Evolutionary conservation across 2,797 vertebrate species (phyloP), one percentile per base, ranked within the genome.

Genomic region (Hephaestus fuliginosus): DNA sequence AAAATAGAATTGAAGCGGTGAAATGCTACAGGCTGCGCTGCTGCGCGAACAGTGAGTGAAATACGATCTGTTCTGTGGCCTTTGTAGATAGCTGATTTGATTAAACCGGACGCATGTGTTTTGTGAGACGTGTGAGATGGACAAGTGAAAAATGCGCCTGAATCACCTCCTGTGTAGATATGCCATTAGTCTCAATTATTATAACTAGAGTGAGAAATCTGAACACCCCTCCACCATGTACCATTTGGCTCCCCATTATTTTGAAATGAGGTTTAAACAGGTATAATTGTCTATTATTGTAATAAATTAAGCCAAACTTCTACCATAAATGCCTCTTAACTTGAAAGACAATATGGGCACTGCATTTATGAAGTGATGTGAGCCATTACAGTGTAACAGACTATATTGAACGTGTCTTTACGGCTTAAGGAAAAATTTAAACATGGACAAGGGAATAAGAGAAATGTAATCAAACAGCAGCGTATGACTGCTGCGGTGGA

Each of bases 291-390:
- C 46, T 28, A 22, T 20, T 39, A 62, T 48, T 63, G 56, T 20
- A 9, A 8, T 43, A 58, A 70, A 63, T 60, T 28, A 70, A 60
- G n/a, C 39, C 62, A 67, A 68, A 41, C 62, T 51, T 22, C 18
- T 11, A 5, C 20, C 11, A 64, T 63, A 3, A 72, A 76, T 58
- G 51, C 18, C 25, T 65, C 56, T 49, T 63, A 63, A 62, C 48
- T 69, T 78, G 10, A 53, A 57, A 64, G 22, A 60, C 58, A 72
- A 36, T 79, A 56, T 49, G 22, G 9, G 28, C 30, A 33, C 39
- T 33, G 20, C 33, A 44, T 49, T 51, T 44, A 56, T 58, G 2
- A 58, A 41, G 52, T 58, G 68, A 30, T 43, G 3, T 49, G 17
- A 79, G 58, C 52, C 13, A n/a, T 46, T 57, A 58, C 5, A 5